Evolutionary conservation across 2,888 invertebrate genomes (phyloP).

Genomic region (Anodontia alba): DNA sequence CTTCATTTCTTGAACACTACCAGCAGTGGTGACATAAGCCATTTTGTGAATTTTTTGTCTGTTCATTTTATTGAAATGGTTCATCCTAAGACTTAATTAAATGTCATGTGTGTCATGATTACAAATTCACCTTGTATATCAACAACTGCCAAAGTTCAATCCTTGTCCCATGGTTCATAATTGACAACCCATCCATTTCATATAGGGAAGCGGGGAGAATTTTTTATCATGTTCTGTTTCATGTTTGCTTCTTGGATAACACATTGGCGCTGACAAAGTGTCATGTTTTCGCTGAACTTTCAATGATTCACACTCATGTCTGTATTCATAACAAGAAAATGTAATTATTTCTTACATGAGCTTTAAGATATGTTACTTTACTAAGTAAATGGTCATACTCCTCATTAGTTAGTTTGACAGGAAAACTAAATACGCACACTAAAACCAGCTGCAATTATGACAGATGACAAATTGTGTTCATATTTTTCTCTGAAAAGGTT

Average conservation of each 20-base stretch:
- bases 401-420: conserved; percentile 9
- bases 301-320: conserved; percentile 45
- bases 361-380: not conserved
- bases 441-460: no score
- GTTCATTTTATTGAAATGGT: not conserved
- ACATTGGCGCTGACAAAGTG: conserved; percentile 34
- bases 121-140: not conserved
- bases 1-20: no score
- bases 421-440: not conserved
- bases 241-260: not conserved
- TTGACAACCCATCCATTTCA: not conserved
- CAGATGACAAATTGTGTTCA: no score
- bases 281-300: conserved; percentile 35
- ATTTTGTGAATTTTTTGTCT: no score
- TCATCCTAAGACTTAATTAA: not conserved
- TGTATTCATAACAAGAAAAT: conserved; percentile 32
- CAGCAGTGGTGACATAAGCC: no score
- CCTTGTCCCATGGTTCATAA: not conserved
- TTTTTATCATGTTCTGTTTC: not conserved
- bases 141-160: not conserved
- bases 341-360: conserved; percentile 26
- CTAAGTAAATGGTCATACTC: not conserved
- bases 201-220: not conserved
- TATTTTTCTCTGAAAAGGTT: no score
- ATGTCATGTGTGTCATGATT: not conserved